Base-by-base conservation (phyloP, 92 coral and sea anemone genomes). In the Phenganax stokvisi region DNA sequence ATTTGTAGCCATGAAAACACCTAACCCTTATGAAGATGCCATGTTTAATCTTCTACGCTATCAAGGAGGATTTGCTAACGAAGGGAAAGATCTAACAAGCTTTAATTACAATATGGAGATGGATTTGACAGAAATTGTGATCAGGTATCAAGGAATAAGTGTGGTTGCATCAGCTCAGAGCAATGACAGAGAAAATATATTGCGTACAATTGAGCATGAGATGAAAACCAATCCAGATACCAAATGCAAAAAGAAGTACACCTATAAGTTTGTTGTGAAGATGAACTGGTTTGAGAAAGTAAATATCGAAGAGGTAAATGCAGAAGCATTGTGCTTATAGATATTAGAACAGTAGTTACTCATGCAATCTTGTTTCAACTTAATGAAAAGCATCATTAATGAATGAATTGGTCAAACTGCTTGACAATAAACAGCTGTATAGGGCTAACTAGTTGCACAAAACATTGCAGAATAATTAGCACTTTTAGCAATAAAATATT, bases 221-320 rank as follows among this genome's bases (percentile, higher is more conserved):
- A 80, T 91, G 51, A 71, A 80, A 71, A 88, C 83, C 29, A 89
- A 93, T 82, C 90, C 92, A 47, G 96, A 89, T 65, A 75, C 88
- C 65, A 85, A 86, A 74, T 89, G 89, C 31, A 77, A 58, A 56
- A 57, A 89, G 83, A 66, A 15, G 28, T 91, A 85, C 64, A 88
- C 61, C 30, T 83, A 87, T 60, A 90, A 91, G 8, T 89, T 81
- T 76, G 71, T 88, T 15, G 77, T 86, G 11, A 88, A 86, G 53
- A 86, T 91, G 11, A 80, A 87, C 66, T 93, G 97, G 97, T 93
- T 96, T 86, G 83, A 84, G 54, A 92, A 20, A 20, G 25, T 20
- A 20, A 20, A 20, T 20, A 20, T 20, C 25, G 25, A 20, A 91
- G 74, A 65, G 47, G 47, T 37, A 37, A 37, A 37, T 37, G 47